phyloP scores from a whole-genome alignment of 2,888 invertebrate genomes.

The Boloria selene region DNA sequence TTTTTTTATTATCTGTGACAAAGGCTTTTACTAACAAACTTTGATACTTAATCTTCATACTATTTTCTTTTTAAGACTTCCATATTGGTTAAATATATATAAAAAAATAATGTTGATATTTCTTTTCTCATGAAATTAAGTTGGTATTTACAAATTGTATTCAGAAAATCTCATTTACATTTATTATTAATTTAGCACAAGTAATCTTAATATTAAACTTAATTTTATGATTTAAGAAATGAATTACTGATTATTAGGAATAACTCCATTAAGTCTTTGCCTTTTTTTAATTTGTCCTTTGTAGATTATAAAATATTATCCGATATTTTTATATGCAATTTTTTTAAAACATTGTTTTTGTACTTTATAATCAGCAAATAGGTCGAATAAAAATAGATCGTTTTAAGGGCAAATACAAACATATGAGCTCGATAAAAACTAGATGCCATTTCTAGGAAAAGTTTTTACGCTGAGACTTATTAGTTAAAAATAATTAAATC shows the following conservation, averaged over 20 bases:
- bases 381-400: slow-evolving; percentile 4
- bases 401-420: slow-evolving; percentile 6
- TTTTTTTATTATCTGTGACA: slow-evolving; percentile 12
- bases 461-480: too few species aligned
- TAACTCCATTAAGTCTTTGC: not conserved
- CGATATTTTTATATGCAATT: too few species aligned
- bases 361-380: not conserved
- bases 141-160: too few species aligned
- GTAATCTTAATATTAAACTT: not conserved
- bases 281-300: not conserved
- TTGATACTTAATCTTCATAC: slow-evolving; percentile 1
- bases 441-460: not conserved
- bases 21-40: not conserved
- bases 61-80: too few species aligned
- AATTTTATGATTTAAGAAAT: slow-evolving; percentile 8
- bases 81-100: too few species aligned
- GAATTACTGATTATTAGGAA: not conserved
- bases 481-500: too few species aligned
- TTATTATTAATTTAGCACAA: too few species aligned
- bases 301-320: too few species aligned
- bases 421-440: not conserved
- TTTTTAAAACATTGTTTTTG: not conserved
- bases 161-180: too few species aligned
- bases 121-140: too few species aligned
- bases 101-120: too few species aligned